Evolutionary conservation across 2,888 invertebrate genomes (phyloP), one percentile per base, ranked within the genome.

Genomic region (Pseudococcus longispinus): DNA sequence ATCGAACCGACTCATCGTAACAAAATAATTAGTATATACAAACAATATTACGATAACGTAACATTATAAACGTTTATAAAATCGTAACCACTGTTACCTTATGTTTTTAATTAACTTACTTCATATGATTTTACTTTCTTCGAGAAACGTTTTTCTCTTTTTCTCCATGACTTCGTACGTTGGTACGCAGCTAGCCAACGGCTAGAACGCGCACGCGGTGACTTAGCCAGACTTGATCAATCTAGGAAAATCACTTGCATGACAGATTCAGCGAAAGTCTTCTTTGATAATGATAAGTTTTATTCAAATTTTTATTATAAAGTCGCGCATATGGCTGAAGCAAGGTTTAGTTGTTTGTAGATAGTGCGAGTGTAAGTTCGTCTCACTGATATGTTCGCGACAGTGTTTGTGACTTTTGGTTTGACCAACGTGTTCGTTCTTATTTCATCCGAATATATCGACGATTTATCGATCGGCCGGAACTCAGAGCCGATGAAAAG

Each of bases 231-330:
- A 70, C 70, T 15, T 3, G 70, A 70, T 70, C 70, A 70, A 70
- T 70, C 70, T 70, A 29, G 2, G 29, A 29, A 60, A 70, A 70
- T 70, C 29, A 70, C 29, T 70, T 29, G 70, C 70, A 29, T 70
- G 70, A 70, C 70, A 70, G 70, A 70, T 70, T 29, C 70, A 29
- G 70, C 70, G 70, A 70, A 70, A 70, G 70, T 70, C 29, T 26
- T 11, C 9, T 9, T 23, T 20, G 60, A 60, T 70, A 70, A 70
- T 70, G 1, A 70, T 70, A 70, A 70, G 29, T 70, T 70, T 29
- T 70, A 70, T 70, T 29, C 18, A 70, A 26, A 70, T 29, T 13
- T 70, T 29, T 6, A 1, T 70, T 70, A 70, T 70, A 70, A 15
- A 70, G 70, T 29, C 3, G 70, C 13, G 2, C 4, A 13, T 2